Evolutionary conservation across 2,113 vertebrate genomes (phyloP).

Genomic region (Phocoena phocoena): DNA sequence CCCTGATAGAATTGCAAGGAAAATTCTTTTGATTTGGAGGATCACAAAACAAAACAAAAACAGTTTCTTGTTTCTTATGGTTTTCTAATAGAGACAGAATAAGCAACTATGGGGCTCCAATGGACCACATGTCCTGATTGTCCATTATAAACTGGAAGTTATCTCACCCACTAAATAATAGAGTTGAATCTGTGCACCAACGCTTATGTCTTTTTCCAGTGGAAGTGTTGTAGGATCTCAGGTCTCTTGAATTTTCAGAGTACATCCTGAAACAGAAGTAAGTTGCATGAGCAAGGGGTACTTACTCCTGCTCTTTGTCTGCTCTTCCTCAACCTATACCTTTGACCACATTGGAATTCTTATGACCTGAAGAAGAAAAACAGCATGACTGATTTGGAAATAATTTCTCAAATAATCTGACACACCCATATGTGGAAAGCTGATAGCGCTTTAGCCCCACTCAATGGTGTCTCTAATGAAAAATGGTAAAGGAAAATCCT

Average conservation of each 20-base stretch:
- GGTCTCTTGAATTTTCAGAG: neutral
- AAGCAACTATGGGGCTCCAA: neutral
- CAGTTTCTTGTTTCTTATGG: neutral
- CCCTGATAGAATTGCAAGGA: neutral
- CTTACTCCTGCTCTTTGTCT: neutral
- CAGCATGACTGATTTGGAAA: neutral
- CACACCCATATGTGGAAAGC: neutral
- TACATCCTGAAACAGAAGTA: neutral
- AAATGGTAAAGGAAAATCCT: neutral
- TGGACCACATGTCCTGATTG: neutral
- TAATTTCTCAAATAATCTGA: neutral
- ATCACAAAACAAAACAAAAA: neutral
- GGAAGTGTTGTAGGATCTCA: neutral
- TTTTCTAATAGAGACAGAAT: neutral
- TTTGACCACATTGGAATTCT: neutral
- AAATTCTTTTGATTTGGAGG: neutral
- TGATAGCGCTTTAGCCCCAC: neutral
- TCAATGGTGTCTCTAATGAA: neutral
- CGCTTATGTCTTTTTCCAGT: neutral
- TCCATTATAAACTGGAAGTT: neutral
- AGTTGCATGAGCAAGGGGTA: neutral
- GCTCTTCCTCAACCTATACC: neutral
- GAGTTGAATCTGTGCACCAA: accelerated
- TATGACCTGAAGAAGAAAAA: neutral
- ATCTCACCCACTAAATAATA: neutral